Base-by-base conservation (phyloP, 2,797 vertebrate species). In the Agapornis canus region DNA sequence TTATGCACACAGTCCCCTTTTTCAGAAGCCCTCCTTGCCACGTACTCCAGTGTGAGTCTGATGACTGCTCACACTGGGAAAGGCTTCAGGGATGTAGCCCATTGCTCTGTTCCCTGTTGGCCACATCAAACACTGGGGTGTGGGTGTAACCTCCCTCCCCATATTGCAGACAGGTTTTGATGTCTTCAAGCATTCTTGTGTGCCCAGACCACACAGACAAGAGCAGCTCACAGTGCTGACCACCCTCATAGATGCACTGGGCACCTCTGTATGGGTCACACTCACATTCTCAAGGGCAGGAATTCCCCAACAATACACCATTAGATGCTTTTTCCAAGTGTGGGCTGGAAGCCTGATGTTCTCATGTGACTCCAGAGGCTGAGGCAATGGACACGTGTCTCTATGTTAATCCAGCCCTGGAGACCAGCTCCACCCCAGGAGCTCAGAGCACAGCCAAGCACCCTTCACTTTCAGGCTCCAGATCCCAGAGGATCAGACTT, bases 361-460 rank as follows among this genome's bases (percentile, higher is more conserved):
- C 78, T 90, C 90, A 71, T 48, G 64, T 72, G 84, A 70, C 52
- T 92, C 45, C 75, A 73, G 49, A 52, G 63, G 70, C 86, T 96
- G 86, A 96, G 91, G 91, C 86, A 84, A 93, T 11, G 52, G 64
- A 83, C 78, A 80, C 2, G 6, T 76, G 92, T 54, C 57, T 85
- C 48, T 5, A 4, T 26, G 57, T 65, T 89, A 84, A 89, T 84
- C 42, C 59, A 57, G 48, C 60, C 51, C 79, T 66, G 79, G 79
- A 81, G 86, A 76, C 22, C 31, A 15, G 83, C 71, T 48, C 64
- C 86, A 92, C 86, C 77, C 73, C 27, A 26, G 54, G 35, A 93
- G 35, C 61, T 68, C 77, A 61, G 42, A 69, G 56, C 61, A 18
- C 65, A 76, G 77, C 83, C 73, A 75, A 78, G 86, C 0, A 0